phyloP scores from a whole-genome alignment of 2,113 vertebrate species.

The Thalassoma bifasciatum region DNA sequence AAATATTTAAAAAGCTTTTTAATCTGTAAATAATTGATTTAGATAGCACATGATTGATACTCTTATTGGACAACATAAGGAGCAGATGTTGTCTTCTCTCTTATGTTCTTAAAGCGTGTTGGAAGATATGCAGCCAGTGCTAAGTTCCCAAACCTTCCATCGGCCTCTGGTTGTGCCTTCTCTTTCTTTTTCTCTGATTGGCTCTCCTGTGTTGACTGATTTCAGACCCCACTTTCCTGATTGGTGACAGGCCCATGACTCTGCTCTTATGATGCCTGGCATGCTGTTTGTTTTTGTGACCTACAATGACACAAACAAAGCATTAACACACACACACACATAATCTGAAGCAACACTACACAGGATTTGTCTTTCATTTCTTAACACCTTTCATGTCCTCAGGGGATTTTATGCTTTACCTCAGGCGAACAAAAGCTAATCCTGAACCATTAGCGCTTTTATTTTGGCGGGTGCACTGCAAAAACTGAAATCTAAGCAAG shows the following conservation, averaged over 20 bases:
- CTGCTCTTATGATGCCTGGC: slow-evolving; percentile 30
- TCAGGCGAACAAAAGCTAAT: slow-evolving; percentile 35
- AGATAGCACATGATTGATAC: too few species aligned
- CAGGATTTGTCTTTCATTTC: background rate
- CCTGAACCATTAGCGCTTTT: background rate
- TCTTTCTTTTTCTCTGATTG: slow-evolving; percentile 79
- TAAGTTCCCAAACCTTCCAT: slow-evolving; percentile 61
- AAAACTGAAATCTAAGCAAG: too few species aligned
- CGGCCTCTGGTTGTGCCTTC: slow-evolving; percentile 80
- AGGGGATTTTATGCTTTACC: slow-evolving; percentile 17
- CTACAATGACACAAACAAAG: slow-evolving; percentile 54
- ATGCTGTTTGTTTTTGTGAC: slow-evolving; percentile 45
- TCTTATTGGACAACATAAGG: too few species aligned
- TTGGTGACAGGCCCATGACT: slow-evolving; percentile 79
- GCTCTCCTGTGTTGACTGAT: slow-evolving; percentile 68
- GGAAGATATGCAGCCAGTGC: too few species aligned
- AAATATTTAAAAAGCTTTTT: too few species aligned
- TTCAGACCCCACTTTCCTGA: slow-evolving; percentile 69
- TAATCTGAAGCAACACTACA: background rate
- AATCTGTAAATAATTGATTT: too few species aligned
- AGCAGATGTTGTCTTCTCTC: too few species aligned
- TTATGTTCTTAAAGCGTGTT: too few species aligned
- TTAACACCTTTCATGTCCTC: background rate
- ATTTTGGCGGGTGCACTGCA: slow-evolving; percentile 17
- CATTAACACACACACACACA: background rate